Base-by-base conservation (phyloP, 2,113 vertebrate genomes). In the Hippocampus comes region DNA sequence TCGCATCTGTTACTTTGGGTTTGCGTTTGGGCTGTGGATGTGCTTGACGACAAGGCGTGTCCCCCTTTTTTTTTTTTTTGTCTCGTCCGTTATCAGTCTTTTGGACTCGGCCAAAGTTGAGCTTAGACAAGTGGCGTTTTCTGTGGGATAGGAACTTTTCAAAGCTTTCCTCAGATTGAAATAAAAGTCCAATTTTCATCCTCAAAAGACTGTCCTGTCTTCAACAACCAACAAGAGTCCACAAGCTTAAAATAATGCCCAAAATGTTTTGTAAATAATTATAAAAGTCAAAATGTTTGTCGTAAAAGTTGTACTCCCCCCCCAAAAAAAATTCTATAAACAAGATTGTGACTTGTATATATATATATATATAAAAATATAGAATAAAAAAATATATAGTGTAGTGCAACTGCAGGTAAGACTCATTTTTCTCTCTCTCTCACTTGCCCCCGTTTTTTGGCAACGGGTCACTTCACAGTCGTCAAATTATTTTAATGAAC, bases 401-500 rank as follows among this genome's bases (percentile, higher is more conserved):
- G 0, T 6, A 5, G 5, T 5, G 34, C 34, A 38, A 38, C 34
- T 5, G 34, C 34, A 38, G 34, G 5, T 38, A 38, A 38, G 34
- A 38, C 11, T 43, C 11, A 10, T 43, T 43, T 49, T 49, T 49
- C 1, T 18, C 5, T 17, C 14, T 15, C 14, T 49, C 8, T 49
- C 21, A 21, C 51, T 8, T n/a, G 20, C 20, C 51, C 51, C 9
- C 2, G 8, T 60, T 17, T 60, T 57, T 25, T 15, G 2, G 11
- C 57, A 15, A 30, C 1, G 14, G 6, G 57, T 60, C 25, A 60
- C 93, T 96, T 97, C 94, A 95, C 95, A 96, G 94, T 94, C 95
- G 94, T 96, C 95, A 95, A 97, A 96, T 96, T 96, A 95, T 94
- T 97, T 96, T 95, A 95, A 98, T 96, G 95, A 95, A 98, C 97